Conservation (phyloP, 2,888 invertebrate genomes). For the Amblyjoppa fuscipennis region DNA sequence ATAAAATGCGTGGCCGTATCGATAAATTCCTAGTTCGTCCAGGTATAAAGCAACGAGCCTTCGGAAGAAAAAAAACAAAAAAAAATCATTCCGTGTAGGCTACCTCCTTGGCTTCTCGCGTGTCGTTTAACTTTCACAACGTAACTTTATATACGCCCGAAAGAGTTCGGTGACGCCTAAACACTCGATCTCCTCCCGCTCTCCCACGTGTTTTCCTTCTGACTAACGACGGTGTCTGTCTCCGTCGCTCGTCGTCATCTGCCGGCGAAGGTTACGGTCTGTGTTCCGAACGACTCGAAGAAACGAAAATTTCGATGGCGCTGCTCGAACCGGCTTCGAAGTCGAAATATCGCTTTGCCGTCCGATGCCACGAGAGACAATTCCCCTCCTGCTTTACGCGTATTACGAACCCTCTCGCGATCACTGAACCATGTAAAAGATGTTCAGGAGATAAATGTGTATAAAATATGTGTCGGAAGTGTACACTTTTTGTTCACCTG, state of each 20-base stretch:
- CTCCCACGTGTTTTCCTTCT: slow-evolving; percentile 55
- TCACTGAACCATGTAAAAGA: background rate
- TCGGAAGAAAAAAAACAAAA: background rate
- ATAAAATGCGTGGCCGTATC: slow-evolving; percentile 1
- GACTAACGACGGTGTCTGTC: slow-evolving; percentile 22
- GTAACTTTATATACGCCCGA: slow-evolving; percentile 13
- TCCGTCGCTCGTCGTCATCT: slow-evolving; percentile 32
- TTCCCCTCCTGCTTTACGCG: background rate
- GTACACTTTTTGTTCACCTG: too few relatives aligned
- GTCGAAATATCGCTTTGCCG: background rate
- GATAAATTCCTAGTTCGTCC: slow-evolving; percentile 1
- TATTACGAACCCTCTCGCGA: background rate
- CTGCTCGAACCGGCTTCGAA: background rate
- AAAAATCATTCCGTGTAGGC: slow-evolving; percentile 7
- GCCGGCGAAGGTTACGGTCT: slow-evolving; percentile 39
- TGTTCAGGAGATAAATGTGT: background rate
- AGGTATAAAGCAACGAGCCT: background rate
- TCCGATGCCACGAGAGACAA: background rate
- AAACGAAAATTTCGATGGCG: slow-evolving; percentile 36
- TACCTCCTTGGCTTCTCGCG: background rate
- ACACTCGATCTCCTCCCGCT: slow-evolving; percentile 17
- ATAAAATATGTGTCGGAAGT: too few relatives aligned
- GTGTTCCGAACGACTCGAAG: slow-evolving; percentile 16
- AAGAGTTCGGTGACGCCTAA: slow-evolving; percentile 31
- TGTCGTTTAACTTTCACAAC: slow-evolving; percentile 14